These are phyloP conservation scores for Sebastes itinus DNA, from an alignment of 2,797 vertebrate species.

Conservation along the genomic window DNA sequence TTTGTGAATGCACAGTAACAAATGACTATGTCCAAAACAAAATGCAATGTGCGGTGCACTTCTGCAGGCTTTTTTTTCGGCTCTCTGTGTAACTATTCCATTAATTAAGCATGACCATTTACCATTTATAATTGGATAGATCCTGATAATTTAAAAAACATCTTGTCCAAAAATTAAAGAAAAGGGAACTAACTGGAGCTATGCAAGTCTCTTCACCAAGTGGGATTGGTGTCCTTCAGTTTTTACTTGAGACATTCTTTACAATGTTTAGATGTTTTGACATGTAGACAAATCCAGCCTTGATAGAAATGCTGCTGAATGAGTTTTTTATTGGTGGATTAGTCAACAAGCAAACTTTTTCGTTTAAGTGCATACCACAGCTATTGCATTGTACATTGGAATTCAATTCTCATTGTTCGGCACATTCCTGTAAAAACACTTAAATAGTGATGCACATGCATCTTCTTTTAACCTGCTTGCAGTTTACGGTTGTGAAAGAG, in stretches of 20 bases:
- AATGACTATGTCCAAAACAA: conserved; percentile 3
- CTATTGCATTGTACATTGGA: conserved; percentile 52
- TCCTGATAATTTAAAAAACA: conserved; percentile 7
- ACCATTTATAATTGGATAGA: neutral
- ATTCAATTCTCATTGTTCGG: conserved; percentile 58
- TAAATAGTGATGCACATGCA: conserved; percentile 45
- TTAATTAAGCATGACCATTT: neutral
- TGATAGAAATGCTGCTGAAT: conserved; percentile 57
- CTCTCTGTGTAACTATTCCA: neutral
- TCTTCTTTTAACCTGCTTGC: conserved; percentile 70
- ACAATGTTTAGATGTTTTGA: conserved; percentile 55
- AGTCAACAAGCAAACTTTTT: conserved; percentile 60
- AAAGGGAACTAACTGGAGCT: conserved; percentile 4
- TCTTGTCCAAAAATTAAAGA: neutral
- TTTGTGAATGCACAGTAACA: conserved; percentile 5
- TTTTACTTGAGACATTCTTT: conserved; percentile 62
- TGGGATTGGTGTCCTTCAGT: conserved; percentile 54
- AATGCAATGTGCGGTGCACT: neutral
- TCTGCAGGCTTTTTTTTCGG: neutral
- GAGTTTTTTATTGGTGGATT: conserved; percentile 42
- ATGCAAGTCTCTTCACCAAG: conserved; percentile 26
- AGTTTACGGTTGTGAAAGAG: conserved; percentile 75
- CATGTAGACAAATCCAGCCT: conserved; percentile 59
- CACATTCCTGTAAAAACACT: conserved; percentile 63
- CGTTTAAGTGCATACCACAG: conserved; percentile 66